These are phyloP conservation scores for Cryptus armator DNA, from an alignment of 2,888 invertebrate genomes.

Conservation along the genomic window DNA sequence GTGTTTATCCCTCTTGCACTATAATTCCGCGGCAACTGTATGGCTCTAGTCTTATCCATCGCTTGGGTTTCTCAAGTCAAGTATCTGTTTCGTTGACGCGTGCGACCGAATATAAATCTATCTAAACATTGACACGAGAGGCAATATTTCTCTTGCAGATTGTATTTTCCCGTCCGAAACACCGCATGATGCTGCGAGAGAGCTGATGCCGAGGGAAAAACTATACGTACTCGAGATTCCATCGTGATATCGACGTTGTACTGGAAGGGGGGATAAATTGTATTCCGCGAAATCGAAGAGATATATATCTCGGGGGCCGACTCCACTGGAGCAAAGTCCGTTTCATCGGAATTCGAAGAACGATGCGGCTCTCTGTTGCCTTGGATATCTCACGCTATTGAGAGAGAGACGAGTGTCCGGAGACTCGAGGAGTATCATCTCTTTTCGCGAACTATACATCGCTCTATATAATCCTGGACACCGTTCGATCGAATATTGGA, in stretches of 20 bases:
- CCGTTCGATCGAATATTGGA: background rate
- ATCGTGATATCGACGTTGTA: conserved; percentile 43
- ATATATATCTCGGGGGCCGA: conserved; percentile 31
- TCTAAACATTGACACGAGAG: background rate
- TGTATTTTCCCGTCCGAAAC: background rate
- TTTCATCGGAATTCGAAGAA: conserved; percentile 66
- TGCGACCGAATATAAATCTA: conserved; percentile 33
- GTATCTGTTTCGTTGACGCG: conserved; percentile 31
- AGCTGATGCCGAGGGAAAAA: background rate
- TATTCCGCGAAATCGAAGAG: conserved; percentile 58
- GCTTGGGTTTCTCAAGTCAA: conserved; percentile 4
- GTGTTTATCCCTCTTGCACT: conserved; percentile 2
- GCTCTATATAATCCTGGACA: conserved; percentile 40
- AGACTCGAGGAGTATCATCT: conserved; percentile 48
- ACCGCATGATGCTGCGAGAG: background rate
- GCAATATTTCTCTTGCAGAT: background rate
- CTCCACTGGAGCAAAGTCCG: conserved; percentile 44
- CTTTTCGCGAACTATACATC: conserved; percentile 24
- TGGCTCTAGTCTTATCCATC: background rate
- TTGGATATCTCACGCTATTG: conserved; percentile 47
- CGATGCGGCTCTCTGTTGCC: conserved; percentile 54
- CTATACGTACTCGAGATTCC: conserved; percentile 43
- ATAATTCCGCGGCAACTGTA: conserved; percentile 24
- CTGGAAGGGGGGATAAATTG: conserved; percentile 47
- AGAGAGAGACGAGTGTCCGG: conserved; percentile 29